Evolutionary conservation across 2,797 vertebrate genomes (phyloP), one percentile per base, ranked within the genome.

Genomic region (Sebastes oblongus): DNA sequence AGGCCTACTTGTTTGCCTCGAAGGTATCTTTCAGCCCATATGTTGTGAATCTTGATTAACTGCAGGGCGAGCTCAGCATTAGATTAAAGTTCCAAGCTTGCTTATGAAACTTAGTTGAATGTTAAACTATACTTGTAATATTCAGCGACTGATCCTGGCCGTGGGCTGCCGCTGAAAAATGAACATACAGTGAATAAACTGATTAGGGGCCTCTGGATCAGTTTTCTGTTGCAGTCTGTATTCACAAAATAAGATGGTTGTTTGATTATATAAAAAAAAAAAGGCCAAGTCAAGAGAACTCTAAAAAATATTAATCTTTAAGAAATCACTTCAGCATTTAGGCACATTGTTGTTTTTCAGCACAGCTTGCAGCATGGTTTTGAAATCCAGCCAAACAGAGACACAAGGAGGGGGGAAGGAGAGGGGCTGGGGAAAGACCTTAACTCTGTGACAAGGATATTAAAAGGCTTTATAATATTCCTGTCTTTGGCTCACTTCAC

Each of bases 381-480:
- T 88, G 72, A 86, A 78, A 83, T 70, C 3, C n/a, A 75, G 79
- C 85, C 88, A 86, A 78, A 78, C 50, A 59, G 16, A 80, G 62
- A 83, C 50, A 55, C 10, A 10, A 65, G 68, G 72, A 67, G 68
- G 74, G 50, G 29, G 29, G 6, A 10, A 3, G 32, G 72, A 56
- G 22, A 62, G 74, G 60, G 27, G 58, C 68, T 65, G 3, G 50
- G 27, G 73, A 84, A 88, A 88, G 66, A 83, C 83, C 85, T 81
- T 46, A 77, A 76, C 55, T 67, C 61, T 81, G 61, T 80, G 86
- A 82, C 61, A 78, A 68, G 39, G 80, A 82, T 85, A 84, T 89
- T 83, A 79, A 89, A 81, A 79, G 79, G 52, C 75, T 86, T 75
- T 58, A 77, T 84, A 86, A 82, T 86, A 78, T 78, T 85, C 64